Percentiles rank a stretch among this genome's conserved stretches.
These are phyloP conservation scores for Tonatia bakeri DNA, from an alignment of 2,113 vertebrate species.

Conservation along the genomic window DNA sequence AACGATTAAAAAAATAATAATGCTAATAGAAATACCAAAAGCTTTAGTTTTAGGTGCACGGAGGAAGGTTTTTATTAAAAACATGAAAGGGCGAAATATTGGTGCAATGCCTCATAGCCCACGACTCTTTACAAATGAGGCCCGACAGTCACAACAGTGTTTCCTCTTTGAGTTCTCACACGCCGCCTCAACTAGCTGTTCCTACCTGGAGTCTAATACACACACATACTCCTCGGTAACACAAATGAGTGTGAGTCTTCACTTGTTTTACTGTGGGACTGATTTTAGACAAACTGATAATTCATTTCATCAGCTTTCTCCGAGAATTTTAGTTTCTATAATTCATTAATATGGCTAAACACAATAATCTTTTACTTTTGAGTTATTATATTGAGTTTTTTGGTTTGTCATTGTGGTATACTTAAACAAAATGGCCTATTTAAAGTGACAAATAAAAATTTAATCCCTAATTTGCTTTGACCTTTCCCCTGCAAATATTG, in stretches of 20 bases:
- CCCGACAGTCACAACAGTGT: neutral
- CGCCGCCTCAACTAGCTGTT: neutral
- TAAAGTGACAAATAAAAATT: neutral
- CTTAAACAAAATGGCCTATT: neutral
- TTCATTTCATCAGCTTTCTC: neutral
- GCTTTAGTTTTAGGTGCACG: neutral
- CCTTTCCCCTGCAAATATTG: neutral
- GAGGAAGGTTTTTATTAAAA: neutral
- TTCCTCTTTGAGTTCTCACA: neutral
- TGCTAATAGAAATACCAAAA: neutral
- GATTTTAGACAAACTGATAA: neutral
- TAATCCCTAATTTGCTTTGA: neutral
- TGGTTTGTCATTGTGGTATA: neutral
- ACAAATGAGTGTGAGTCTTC: neutral
- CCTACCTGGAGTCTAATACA: neutral
- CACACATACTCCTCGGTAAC: neutral
- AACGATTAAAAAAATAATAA: slow-evolving; percentile 32
- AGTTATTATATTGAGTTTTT: neutral
- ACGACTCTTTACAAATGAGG: neutral
- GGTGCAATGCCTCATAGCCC: neutral
- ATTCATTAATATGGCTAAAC: neutral
- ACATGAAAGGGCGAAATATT: neutral
- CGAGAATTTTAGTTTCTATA: neutral
- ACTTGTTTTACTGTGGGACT: neutral
- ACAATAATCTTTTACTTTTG: neutral